Evolutionary conservation across 1,140 invertebrate species (phyloP).

Genomic region (Trachymyrmex cornetzi): DNA sequence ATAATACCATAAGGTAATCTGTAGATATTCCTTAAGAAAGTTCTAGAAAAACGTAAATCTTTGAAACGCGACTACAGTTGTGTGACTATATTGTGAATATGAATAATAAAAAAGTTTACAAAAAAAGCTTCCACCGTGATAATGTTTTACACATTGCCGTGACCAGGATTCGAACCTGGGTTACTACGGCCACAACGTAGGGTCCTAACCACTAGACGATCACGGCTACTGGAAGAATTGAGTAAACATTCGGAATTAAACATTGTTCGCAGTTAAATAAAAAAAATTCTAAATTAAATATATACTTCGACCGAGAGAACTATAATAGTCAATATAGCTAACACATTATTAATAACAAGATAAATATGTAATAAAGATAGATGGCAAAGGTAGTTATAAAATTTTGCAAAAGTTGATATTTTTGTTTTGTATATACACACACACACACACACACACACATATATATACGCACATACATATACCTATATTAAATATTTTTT

Average conservation of each 20-base stretch:
- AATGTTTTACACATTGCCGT: constrained; percentile 90
- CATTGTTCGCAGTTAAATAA: background rate
- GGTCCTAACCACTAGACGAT: constrained; percentile 94
- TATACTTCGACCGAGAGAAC: background rate
- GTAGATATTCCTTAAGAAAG: background rate
- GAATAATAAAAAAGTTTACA: constrained; percentile 55
- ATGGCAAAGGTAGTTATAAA: background rate
- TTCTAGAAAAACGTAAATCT: background rate
- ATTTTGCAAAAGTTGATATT: background rate
- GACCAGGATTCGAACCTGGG: constrained; percentile 97
- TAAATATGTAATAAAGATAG: background rate
- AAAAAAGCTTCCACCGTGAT: constrained; percentile 82
- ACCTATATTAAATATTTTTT: constrained; percentile 5
- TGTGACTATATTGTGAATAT: background rate
- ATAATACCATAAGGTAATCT: background rate
- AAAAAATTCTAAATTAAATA: background rate
- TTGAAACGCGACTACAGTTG: background rate
- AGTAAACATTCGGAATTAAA: background rate
- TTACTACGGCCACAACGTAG: constrained; percentile 97
- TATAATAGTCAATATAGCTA: background rate
- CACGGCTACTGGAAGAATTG: constrained; percentile 88
- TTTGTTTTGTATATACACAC: background rate
- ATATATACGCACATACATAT: too few species aligned
- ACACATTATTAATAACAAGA: background rate
- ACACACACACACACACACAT: too few species aligned